Evolutionary conservation across 92 coral and sea anemone species (phyloP).

Genomic region (Actinostola sp.): DNA sequence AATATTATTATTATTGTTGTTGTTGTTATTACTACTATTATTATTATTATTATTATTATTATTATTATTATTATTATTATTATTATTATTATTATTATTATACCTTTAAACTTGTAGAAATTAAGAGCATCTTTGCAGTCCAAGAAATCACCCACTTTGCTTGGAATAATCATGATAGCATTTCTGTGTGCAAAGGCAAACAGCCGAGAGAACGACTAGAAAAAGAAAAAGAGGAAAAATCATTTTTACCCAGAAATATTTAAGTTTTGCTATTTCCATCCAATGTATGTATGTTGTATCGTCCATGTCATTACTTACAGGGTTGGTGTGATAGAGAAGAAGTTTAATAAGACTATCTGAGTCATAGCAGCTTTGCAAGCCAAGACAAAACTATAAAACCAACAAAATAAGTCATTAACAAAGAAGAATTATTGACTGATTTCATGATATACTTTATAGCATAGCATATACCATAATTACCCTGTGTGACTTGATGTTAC

Average conservation of each 20-base stretch:
- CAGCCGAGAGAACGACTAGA: slow-evolving; percentile 64
- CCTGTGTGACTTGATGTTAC: slow-evolving; percentile 85
- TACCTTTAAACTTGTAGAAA: slow-evolving; percentile 85
- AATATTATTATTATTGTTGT: too few relatives aligned
- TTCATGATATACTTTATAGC: too few relatives aligned
- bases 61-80: too few relatives aligned
- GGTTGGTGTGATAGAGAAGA: slow-evolving; percentile 62
- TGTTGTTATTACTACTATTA: too few relatives aligned
- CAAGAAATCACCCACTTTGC: slow-evolving; percentile 41
- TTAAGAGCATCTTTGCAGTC: slow-evolving; percentile 75
- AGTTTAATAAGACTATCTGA: slow-evolving; percentile 77
- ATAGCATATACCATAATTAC: too few relatives aligned
- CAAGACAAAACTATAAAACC: slow-evolving; percentile 74
- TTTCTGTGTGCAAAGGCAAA: slow-evolving; percentile 82
- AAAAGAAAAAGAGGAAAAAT: neutral
- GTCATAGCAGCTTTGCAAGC: slow-evolving; percentile 61
- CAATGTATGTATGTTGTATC: too few relatives aligned
- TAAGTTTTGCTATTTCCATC: too few relatives aligned
- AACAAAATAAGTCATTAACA: neutral
- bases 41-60: too few relatives aligned
- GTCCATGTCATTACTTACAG: slow-evolving; percentile 87
- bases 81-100: neutral
- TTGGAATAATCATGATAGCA: slow-evolving; percentile 67
- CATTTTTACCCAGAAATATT: too few relatives aligned
- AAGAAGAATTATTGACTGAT: neutral